phyloP scores from a whole-genome alignment of 2,888 invertebrate genomes.

The Drosophila austrosaltans region DNA sequence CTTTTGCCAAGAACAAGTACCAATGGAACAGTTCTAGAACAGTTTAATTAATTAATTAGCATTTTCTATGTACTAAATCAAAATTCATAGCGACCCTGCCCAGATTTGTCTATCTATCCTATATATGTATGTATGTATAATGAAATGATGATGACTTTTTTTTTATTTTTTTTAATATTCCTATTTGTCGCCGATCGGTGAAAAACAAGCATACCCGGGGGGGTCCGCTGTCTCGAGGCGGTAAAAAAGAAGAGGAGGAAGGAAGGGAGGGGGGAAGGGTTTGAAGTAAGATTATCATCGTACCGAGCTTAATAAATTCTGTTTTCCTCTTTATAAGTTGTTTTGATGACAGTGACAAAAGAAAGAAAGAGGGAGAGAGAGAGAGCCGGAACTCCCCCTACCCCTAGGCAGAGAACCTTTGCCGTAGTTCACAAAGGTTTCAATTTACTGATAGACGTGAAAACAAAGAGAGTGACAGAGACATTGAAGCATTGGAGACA shows the following conservation, averaged over 20 bases:
- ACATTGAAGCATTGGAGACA: neutral
- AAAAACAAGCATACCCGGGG: slow-evolving; percentile 1
- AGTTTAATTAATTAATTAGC: neutral
- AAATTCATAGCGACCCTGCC: neutral
- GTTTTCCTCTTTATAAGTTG: slow-evolving; percentile 1
- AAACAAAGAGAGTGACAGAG: neutral
- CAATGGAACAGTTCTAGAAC: slow-evolving; percentile 7
- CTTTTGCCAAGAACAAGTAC: neutral
- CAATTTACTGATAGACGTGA: slow-evolving; percentile 1
- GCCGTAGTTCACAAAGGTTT: slow-evolving; percentile 3
- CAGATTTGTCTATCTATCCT: neutral
- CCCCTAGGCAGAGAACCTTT: neutral
- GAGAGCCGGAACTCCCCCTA: slow-evolving; percentile 1
- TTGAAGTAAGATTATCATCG: neutral
- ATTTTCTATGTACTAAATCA: neutral
- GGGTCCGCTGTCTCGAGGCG: neutral
- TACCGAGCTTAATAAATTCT: neutral
- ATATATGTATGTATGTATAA: neutral
- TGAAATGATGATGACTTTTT: neutral
- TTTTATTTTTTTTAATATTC: slow-evolving; percentile 4
- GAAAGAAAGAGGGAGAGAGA: neutral
- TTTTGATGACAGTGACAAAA: neutral
- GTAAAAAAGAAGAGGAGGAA: neutral
- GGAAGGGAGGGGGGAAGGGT: neutral
- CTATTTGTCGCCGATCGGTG: neutral